Percentiles rank a stretch among this genome's conserved stretches.
These are phyloP conservation scores for Drosophila oshimai DNA, from an alignment of 1,140 invertebrate species.

Conservation along the genomic window DNA sequence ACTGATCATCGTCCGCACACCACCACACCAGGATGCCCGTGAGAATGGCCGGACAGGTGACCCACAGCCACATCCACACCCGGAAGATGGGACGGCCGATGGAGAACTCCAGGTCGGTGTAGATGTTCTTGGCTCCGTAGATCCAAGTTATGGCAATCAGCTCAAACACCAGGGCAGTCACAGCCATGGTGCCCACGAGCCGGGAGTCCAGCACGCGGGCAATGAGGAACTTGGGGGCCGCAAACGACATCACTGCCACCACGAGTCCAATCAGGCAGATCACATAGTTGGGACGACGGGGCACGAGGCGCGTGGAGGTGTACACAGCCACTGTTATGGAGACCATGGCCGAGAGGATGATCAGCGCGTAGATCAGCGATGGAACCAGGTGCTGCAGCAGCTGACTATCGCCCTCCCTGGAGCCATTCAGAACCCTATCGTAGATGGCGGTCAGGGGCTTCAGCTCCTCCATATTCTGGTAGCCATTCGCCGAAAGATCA, in stretches of 20 bases:
- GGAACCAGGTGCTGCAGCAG: constrained; percentile 63
- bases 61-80: constrained; percentile 77
- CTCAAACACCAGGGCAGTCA: constrained; percentile 77
- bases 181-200: constrained; percentile 72
- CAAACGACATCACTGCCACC: constrained; percentile 68
- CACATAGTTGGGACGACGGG: constrained; percentile 76
- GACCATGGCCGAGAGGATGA: constrained; percentile 68
- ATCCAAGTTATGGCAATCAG: constrained; percentile 80
- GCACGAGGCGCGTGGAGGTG: constrained; percentile 72
- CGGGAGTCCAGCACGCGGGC: constrained; percentile 73
- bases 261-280: constrained; percentile 74
- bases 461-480: constrained; percentile 64
- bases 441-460: constrained; percentile 80
- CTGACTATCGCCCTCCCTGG: constrained; percentile 14
- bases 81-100: constrained; percentile 80
- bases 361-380: constrained; percentile 61
- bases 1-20: constrained; percentile 76
- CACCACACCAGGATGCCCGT: constrained; percentile 79
- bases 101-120: constrained; percentile 81
- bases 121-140: constrained; percentile 82
- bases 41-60: constrained; percentile 69
- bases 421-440: constrained; percentile 60
- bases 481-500: constrained; percentile 57
- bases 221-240: constrained; percentile 72
- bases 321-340: constrained; percentile 76